Conservation (phyloP, 2,113 vertebrate genomes). For the Megatriorchis doriae region DNA sequence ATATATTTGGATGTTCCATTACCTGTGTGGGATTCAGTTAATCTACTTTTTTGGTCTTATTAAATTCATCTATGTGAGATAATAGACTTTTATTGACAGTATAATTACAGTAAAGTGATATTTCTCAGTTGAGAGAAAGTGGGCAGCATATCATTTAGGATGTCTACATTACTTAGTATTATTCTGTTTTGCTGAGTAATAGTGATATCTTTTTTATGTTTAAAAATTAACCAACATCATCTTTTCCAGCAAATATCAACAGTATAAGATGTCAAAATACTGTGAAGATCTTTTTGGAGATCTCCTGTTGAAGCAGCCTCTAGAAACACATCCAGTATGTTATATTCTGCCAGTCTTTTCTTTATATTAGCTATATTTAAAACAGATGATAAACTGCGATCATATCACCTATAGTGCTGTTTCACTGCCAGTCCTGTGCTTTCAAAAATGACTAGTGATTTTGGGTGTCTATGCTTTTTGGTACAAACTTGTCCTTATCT, state of each 20-base stretch:
- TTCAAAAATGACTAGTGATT: neutral
- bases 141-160: neutral
- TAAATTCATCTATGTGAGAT: neutral
- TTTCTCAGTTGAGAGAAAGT: neutral
- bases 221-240: constrained; percentile 25
- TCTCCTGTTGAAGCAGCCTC: constrained; percentile 89
- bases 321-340: constrained; percentile 88
- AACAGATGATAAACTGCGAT: constrained; percentile 26
- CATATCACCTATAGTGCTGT: neutral
- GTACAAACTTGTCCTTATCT: neutral
- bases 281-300: constrained; percentile 97
- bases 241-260: constrained; percentile 93
- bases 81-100: neutral
- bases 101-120: neutral
- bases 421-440: neutral
- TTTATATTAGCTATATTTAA: constrained; percentile 33
- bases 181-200: neutral
- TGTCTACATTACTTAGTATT: neutral
- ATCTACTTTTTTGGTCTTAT: neutral
- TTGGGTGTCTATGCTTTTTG: neutral
- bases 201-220: constrained; percentile 11
- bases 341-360: constrained; percentile 1
- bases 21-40: neutral
- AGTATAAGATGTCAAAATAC: constrained; percentile 99
- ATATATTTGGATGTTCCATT: constrained; percentile 3